phyloP scores from a whole-genome alignment of 2,888 invertebrate genomes.

The Copidosoma aretas region DNA sequence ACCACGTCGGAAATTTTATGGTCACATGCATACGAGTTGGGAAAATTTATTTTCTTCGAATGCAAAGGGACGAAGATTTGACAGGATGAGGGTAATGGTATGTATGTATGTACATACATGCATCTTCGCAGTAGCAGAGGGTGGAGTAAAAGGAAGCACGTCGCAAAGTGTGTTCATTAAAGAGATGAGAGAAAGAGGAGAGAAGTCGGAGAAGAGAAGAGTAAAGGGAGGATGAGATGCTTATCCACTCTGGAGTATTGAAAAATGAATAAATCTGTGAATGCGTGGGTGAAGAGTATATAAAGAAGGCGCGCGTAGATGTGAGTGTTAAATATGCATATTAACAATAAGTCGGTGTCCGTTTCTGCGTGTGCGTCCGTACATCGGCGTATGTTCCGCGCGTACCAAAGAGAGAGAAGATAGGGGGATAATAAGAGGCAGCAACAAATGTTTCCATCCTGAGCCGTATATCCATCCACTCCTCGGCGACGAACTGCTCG shows the following conservation, averaged over 20 bases:
- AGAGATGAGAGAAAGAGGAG: conserved; percentile 31
- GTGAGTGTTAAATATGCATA: background rate
- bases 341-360: background rate
- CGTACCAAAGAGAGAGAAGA: conserved; percentile 13
- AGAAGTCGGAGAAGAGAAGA: conserved; percentile 13
- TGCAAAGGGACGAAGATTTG: no score
- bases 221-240: conserved; percentile 19
- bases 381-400: background rate
- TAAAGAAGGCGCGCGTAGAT: background rate
- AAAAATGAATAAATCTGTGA: background rate
- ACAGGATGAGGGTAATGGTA: no score
- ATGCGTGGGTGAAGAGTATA: background rate
- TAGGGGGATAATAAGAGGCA: background rate
- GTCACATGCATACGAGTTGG: no score
- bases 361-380: no score
- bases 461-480: no score
- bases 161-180: conserved; percentile 33
- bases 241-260: background rate
- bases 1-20: no score
- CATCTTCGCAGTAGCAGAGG: no score
- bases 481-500: no score
- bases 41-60: no score
- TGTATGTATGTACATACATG: no score
- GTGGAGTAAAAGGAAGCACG: background rate
- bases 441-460: background rate